phyloP scores from a whole-genome alignment of 1,140 invertebrate genomes.

The Parasteatoda tepidariorum region DNA sequence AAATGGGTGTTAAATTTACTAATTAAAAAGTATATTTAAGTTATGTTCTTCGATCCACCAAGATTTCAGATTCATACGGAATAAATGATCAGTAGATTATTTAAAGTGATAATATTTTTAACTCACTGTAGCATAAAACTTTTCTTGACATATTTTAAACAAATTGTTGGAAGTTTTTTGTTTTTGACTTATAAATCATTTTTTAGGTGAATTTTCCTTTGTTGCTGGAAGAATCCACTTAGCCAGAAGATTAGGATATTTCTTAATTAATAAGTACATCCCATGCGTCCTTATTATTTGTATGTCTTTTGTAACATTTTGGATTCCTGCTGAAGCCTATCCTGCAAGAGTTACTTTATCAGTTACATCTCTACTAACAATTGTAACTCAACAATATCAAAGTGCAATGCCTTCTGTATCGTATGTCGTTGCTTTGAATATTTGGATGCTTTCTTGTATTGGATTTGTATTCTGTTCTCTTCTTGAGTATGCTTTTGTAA shows the following conservation, averaged over 20 bases:
- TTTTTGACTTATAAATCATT: too few relatives aligned
- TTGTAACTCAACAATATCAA: slow-evolving; percentile 78
- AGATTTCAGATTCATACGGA: too few relatives aligned
- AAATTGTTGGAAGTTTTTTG: too few relatives aligned
- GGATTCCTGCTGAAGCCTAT: slow-evolving; percentile 62
- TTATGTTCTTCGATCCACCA: too few relatives aligned
- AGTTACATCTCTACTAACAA: slow-evolving; percentile 74
- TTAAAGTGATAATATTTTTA: too few relatives aligned
- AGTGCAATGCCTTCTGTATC: slow-evolving; percentile 67
- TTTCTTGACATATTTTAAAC: too few relatives aligned
- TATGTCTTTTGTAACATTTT: slow-evolving; percentile 62
- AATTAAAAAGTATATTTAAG: too few relatives aligned
- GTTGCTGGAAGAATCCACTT: slow-evolving; percentile 54
- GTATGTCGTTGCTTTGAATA: slow-evolving; percentile 72
- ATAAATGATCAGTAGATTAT: too few relatives aligned
- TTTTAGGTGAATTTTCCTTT: slow-evolving; percentile 59
- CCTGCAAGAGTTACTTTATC: slow-evolving; percentile 69
- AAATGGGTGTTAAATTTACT: too few relatives aligned
- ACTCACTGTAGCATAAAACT: too few relatives aligned
- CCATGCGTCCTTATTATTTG: slow-evolving; percentile 61
- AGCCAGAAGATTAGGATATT: slow-evolving; percentile 59
- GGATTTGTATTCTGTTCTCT: slow-evolving; percentile 86
- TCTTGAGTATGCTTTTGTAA: slow-evolving; percentile 89
- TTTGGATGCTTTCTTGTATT: slow-evolving; percentile 77
- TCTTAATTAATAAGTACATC: slow-evolving; percentile 61